A percentile compares a stretch with the other conserved stretches of the same genome.
These are phyloP conservation scores for Dolichallabes microphthalmus DNA, from an alignment of 2,113 vertebrate species.

Conservation along the genomic window DNA sequence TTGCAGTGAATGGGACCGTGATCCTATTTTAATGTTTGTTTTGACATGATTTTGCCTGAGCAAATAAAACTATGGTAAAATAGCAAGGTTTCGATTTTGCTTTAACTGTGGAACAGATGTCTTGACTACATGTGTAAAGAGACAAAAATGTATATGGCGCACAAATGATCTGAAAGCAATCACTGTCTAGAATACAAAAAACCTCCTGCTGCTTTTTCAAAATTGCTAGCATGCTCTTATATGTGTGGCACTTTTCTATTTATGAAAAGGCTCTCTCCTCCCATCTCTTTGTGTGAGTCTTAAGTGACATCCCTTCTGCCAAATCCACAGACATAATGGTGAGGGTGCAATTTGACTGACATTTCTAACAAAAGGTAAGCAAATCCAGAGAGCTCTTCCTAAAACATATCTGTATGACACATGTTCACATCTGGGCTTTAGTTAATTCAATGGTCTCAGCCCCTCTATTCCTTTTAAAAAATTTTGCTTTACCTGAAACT, in stretches of 20 bases:
- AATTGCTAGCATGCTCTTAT: neutral
- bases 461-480: neutral
- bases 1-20: too few relatives aligned
- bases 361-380: conserved; percentile 44
- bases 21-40: too few relatives aligned
- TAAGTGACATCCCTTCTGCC: conserved; percentile 18
- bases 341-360: conserved; percentile 36
- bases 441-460: conserved; percentile 31
- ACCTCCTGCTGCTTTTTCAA: neutral
- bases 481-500: conserved; percentile 30
- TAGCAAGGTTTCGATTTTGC: too few relatives aligned
- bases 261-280: conserved; percentile 20
- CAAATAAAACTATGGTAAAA: too few relatives aligned
- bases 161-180: conserved; percentile 31
- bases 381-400: conserved; percentile 27
- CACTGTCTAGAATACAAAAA: neutral
- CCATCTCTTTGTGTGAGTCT: conserved; percentile 14
- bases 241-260: conserved; percentile 13
- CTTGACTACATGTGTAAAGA: too few relatives aligned
- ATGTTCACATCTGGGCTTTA: conserved; percentile 22
- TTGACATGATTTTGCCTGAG: too few relatives aligned
- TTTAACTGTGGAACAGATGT: too few relatives aligned
- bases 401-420: conserved; percentile 6
- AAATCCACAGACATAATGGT: conserved; percentile 20
- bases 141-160: neutral